phyloP scores from a whole-genome alignment of 2,113 vertebrate species.

The Gracilinanus agilis region DNA sequence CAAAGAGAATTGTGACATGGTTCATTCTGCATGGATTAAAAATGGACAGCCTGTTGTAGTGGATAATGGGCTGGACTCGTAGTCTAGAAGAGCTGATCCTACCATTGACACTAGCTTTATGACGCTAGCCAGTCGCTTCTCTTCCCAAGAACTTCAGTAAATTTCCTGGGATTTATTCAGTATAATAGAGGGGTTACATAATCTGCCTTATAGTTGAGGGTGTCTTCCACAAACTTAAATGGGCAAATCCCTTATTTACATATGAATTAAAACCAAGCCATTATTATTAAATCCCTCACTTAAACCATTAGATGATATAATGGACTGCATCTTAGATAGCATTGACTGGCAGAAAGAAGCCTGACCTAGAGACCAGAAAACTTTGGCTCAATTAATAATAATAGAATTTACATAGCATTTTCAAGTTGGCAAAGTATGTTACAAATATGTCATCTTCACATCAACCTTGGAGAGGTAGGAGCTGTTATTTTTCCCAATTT shows the following conservation, averaged over 20 bases:
- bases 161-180: background rate
- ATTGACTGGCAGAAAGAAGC: background rate
- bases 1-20: background rate
- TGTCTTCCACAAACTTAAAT: background rate
- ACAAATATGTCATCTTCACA: background rate
- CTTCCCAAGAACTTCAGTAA: background rate
- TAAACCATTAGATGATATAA: background rate
- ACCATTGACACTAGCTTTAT: background rate
- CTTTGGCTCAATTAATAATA: background rate
- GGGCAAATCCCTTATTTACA: background rate
- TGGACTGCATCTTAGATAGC: background rate
- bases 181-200: background rate
- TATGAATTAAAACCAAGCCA: background rate
- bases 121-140: background rate
- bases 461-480: background rate
- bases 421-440: background rate
- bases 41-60: background rate
- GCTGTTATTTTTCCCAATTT: background rate
- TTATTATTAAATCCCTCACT: background rate
- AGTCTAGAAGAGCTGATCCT: background rate
- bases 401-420: background rate
- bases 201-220: background rate
- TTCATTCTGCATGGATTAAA: background rate
- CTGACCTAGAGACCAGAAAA: background rate
- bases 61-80: background rate